phyloP scores from a whole-genome alignment of 92 coral and sea anemone species.

The Phymanthus crucifer region DNA sequence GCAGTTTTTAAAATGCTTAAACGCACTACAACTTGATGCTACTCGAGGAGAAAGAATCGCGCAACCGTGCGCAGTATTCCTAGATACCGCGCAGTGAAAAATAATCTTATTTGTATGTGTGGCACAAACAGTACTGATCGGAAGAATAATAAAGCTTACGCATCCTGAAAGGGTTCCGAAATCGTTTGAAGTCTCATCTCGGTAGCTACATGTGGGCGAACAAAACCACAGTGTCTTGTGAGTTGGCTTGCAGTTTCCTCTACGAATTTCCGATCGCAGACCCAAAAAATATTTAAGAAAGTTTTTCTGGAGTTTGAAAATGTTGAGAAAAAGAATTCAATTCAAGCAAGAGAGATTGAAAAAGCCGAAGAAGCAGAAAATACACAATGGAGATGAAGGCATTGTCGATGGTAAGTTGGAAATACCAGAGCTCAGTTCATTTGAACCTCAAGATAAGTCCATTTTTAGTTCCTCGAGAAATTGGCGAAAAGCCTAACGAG shows the following conservation, averaged over 20 bases:
- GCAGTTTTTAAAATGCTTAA: too few relatives aligned
- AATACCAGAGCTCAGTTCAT: not conserved
- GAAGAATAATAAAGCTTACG: not conserved
- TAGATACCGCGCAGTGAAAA: too few relatives aligned
- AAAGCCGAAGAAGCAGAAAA: not conserved
- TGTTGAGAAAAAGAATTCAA: not conserved
- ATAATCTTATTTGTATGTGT: not conserved
- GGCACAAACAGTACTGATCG: not conserved
- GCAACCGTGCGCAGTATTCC: too few relatives aligned
- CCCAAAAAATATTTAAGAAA: not conserved
- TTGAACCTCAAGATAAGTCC: not conserved
- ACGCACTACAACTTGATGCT: too few relatives aligned
- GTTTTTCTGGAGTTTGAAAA: conserved; percentile 1
- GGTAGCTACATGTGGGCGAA: not conserved
- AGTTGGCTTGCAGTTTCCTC: not conserved
- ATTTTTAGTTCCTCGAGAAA: too few relatives aligned
- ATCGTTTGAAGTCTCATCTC: not conserved
- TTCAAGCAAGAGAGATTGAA: not conserved
- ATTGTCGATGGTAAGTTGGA: not conserved
- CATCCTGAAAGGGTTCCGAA: conserved; percentile 1
- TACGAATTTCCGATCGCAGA: not conserved
- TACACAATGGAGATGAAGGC: not conserved
- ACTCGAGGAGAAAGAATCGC: too few relatives aligned
- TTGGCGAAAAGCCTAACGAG: too few relatives aligned
- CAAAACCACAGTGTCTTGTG: not conserved